Base-by-base conservation (phyloP, 2,888 invertebrate species). In the Muscina levida region DNA sequence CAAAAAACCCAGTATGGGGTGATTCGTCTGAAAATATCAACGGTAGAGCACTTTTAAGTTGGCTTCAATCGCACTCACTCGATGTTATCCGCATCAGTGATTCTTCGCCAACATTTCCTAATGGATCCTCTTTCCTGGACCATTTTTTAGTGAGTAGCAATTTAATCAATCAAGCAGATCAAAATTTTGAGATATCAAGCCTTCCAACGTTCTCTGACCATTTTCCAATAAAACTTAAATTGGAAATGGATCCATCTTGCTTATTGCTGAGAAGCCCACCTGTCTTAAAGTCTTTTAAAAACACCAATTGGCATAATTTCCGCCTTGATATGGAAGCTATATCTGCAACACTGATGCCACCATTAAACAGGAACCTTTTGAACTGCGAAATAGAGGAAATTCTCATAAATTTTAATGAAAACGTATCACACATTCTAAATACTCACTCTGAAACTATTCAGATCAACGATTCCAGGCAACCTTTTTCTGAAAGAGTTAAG, bases 251-350 rank as follows among this genome's bases (percentile, higher is more conserved):
- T 8, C 31, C 46, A 4, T 62, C 59, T 37, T 46, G 46, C 15
- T 2, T 62, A 0, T n/a, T 56, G 1, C 5, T 62, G n/a, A 10
- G 15, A 24, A 39, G 19, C 39, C 26, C 67, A 11, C 1, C 17
- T 13, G 24, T 48, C 13, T 70, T 70, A 17, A 42, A 2, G 10
- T 75, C 62, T 42, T 76, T 51, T 39, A n/a, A 51, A 15, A 56
- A 53, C 13, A 76, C 71, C 24, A 71, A 71, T 13, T 76, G 76
- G 76, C 39, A 53, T 13, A 44, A 65, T 8, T 76, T 76, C 42
- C 42, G 42, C n/a, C n/a, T n/a, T n/a, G n/a, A n/a, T n/a, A n/a
- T n/a, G n/a, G n/a, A n/a, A n/a, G n/a, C n/a, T n/a, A 57, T 3
- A 31, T 19, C 4, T 2, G 56, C n/a, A 15, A 1, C 26, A 1